These are phyloP conservation scores for Baronia brevicornis DNA, from an alignment of 2,888 invertebrate genomes.

Conservation along the genomic window DNA sequence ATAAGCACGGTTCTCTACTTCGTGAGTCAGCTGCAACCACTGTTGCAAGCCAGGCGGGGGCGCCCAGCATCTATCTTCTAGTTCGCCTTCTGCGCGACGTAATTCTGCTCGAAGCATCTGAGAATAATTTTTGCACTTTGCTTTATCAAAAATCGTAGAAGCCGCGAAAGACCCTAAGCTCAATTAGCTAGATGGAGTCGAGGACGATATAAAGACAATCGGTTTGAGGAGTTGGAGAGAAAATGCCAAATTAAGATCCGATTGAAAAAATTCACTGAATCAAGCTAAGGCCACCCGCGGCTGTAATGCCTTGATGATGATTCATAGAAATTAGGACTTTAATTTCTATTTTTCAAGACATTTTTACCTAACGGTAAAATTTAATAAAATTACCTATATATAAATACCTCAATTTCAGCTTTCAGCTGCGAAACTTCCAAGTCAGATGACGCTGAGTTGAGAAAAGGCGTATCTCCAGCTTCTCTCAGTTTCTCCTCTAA, in stretches of 20 bases:
- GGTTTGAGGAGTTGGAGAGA: no score
- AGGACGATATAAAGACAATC: slow-evolving; percentile 2
- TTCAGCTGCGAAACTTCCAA: slow-evolving; percentile 87
- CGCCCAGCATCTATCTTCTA: slow-evolving; percentile 92
- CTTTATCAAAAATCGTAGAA: neutral
- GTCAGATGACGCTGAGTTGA: slow-evolving; percentile 86
- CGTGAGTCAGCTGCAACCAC: slow-evolving; percentile 97
- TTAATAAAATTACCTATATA: slow-evolving; percentile 2
- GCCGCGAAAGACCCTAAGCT: slow-evolving; percentile 8
- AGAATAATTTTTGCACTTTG: no score
- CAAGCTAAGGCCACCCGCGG: no score
- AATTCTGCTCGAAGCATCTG: slow-evolving; percentile 88
- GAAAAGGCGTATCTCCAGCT: slow-evolving; percentile 78
- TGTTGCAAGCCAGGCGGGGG: slow-evolving; percentile 93
- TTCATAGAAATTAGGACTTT: no score
- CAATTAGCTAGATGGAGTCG: no score
- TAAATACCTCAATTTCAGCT: slow-evolving; percentile 85
- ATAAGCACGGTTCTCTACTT: slow-evolving; percentile 93
- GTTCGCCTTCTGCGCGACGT: slow-evolving; percentile 90
- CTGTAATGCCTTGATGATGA: no score
- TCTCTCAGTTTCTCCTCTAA: slow-evolving; percentile 87
- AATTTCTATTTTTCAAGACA: no score
- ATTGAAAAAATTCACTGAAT: no score
- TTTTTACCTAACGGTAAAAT: no score
- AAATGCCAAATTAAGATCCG: no score